Conservation (phyloP, 2,113 vertebrate species). For the Pomatorhinus ruficollis region DNA sequence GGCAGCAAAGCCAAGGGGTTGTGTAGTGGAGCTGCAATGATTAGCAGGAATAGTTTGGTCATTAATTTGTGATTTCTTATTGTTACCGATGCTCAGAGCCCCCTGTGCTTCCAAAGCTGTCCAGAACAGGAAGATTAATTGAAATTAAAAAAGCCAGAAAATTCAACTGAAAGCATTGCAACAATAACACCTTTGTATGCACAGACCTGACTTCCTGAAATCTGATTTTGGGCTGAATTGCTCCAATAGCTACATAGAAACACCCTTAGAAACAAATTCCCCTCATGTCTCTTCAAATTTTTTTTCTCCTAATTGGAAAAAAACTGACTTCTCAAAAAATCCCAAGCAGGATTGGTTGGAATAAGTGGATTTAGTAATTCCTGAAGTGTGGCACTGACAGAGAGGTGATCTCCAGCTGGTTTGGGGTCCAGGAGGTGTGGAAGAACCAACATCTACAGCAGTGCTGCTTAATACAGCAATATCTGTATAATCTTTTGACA, state of each 20-base stretch:
- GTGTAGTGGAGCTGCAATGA: background rate
- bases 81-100: background rate
- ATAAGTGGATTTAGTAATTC: background rate
- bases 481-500: background rate
- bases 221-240: background rate
- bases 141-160: background rate
- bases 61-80: background rate
- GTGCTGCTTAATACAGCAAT: background rate
- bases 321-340: background rate
- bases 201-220: background rate
- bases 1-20: background rate
- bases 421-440: background rate
- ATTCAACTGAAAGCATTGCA: background rate
- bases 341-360: background rate
- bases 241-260: background rate
- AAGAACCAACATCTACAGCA: background rate
- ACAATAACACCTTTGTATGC: background rate
- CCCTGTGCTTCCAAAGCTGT: background rate
- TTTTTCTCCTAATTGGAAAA: background rate
- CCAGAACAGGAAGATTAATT: background rate
- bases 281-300: background rate
- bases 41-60: background rate
- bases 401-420: background rate
- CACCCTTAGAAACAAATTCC: background rate
- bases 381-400: background rate